phyloP scores from a whole-genome alignment of 2,797 vertebrate genomes.

The Pogoniulus pusillus region DNA sequence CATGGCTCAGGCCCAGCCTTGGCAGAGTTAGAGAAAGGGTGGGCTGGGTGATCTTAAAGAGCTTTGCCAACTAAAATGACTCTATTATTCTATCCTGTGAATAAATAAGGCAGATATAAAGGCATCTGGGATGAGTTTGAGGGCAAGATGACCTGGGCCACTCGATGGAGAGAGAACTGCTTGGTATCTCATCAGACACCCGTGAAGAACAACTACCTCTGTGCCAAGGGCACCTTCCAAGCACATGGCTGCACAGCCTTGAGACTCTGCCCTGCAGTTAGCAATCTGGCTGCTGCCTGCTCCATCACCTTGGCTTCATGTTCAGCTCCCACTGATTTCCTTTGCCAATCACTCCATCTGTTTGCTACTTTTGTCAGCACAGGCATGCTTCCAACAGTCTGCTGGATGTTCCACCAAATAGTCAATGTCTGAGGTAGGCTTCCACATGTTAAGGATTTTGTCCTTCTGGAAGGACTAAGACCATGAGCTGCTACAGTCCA shows the following conservation, averaged over 20 bases:
- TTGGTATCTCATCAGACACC: not conserved
- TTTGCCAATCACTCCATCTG: not conserved
- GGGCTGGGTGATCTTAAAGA: no score
- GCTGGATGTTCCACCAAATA: conserved; percentile 28
- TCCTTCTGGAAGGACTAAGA: not conserved
- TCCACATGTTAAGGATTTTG: conserved; percentile 15
- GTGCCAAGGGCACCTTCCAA: not conserved
- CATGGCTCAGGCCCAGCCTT: no score
- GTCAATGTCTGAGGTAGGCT: not conserved
- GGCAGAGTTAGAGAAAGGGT: no score
- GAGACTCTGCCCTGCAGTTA: not conserved
- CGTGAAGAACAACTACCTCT: not conserved
- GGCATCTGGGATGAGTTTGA: not conserved
- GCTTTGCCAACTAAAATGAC: no score
- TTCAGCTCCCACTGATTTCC: conserved; percentile 25
- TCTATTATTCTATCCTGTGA: no score
- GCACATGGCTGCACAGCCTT: not conserved
- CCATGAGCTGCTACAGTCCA: not conserved
- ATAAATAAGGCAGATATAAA: not conserved
- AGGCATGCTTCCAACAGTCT: not conserved
- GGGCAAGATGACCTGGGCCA: not conserved
- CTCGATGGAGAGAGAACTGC: not conserved
- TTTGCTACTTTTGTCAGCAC: conserved; percentile 47
- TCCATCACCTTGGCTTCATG: not conserved
- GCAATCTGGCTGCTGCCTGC: not conserved